These are phyloP conservation scores for Scaptomyza montana DNA, from an alignment of 1,140 invertebrate genomes.

Conservation along the genomic window DNA sequence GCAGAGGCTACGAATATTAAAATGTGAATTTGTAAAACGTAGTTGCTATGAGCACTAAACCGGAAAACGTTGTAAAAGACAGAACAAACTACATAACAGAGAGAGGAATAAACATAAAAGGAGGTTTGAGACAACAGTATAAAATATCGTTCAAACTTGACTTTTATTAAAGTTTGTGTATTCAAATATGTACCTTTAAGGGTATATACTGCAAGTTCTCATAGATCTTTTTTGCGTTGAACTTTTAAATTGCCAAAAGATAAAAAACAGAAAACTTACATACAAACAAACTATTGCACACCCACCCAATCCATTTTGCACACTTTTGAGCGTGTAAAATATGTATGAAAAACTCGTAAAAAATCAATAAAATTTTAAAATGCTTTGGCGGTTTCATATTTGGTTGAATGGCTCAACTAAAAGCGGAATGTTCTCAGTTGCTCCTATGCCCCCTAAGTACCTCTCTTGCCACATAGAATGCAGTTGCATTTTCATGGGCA, in stretches of 20 bases:
- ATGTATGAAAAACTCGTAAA: slow-evolving; percentile 55
- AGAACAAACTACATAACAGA: background rate
- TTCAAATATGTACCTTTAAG: background rate
- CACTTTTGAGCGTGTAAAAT: slow-evolving; percentile 59
- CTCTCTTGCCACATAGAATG: background rate
- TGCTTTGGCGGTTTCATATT: slow-evolving; percentile 6
- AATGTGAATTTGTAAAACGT: background rate
- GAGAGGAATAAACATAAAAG: background rate
- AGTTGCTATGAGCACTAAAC: background rate
- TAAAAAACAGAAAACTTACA: slow-evolving; percentile 4
- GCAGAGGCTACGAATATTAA: background rate
- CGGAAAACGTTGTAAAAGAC: background rate
- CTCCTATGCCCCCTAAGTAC: slow-evolving; percentile 34
- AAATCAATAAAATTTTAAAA: slow-evolving; percentile 70
- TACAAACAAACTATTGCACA: background rate
- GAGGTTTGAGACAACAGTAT: background rate
- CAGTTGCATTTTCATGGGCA: slow-evolving; percentile 56
- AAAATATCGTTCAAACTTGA: background rate
- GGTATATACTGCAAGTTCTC: background rate
- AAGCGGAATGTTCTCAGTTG: slow-evolving; percentile 11
- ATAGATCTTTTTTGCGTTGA: slow-evolving; percentile 8
- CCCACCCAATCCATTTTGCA: slow-evolving; percentile 46
- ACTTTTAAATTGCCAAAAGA: slow-evolving; percentile 56
- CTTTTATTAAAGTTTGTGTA: background rate
- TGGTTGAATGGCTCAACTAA: slow-evolving; percentile 5